Conservation (phyloP, 2,797 vertebrate species). For the Crocidura indochinensis region DNA sequence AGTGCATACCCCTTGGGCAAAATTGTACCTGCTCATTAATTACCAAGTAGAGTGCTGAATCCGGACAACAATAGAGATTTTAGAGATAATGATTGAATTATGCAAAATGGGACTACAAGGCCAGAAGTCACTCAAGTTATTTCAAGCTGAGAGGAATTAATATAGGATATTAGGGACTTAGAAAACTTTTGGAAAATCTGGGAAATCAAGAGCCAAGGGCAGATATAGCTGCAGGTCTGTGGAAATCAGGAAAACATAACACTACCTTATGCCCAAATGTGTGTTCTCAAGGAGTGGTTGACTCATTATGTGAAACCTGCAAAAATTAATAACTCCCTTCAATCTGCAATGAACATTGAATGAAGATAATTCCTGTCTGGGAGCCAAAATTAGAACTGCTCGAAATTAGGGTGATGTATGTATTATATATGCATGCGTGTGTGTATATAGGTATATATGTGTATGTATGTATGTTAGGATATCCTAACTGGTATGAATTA, state of each 20-base stretch:
- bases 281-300: neutral
- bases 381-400: too few species aligned
- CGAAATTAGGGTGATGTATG: too few species aligned
- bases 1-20: neutral
- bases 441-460: too few species aligned
- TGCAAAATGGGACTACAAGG: neutral
- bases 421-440: too few species aligned
- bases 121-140: constrained; percentile 10
- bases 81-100: neutral
- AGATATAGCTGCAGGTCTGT: neutral
- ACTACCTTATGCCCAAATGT: neutral
- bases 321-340: too few species aligned
- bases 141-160: constrained; percentile 48
- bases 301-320: neutral
- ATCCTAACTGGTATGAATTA: too few species aligned
- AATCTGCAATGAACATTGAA: too few species aligned
- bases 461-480: too few species aligned
- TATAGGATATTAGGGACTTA: constrained; percentile 27
- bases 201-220: neutral
- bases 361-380: too few species aligned
- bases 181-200: neutral
- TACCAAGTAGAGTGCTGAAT: neutral
- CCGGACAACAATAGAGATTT: neutral
- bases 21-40: neutral
- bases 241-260: neutral